These are phyloP conservation scores for Tragulus kanchil DNA, from an alignment of 2,113 vertebrate genomes.

Conservation along the genomic window DNA sequence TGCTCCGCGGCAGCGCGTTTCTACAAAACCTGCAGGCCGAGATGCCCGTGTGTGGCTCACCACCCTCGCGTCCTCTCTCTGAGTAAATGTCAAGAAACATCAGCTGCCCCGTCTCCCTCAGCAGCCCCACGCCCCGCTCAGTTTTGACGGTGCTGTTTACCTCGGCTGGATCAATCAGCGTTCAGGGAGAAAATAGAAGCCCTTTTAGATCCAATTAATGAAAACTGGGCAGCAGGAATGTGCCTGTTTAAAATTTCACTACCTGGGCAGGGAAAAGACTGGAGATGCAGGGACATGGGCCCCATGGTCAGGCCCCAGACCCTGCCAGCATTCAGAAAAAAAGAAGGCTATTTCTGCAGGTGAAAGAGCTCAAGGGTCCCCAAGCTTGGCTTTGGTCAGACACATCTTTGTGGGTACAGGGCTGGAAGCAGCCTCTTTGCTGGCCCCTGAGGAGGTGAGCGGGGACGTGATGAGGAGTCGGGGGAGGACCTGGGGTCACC, in stretches of 20 bases:
- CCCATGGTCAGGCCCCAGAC: background rate
- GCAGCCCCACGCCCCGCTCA: background rate
- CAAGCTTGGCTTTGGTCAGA: background rate
- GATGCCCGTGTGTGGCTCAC: slow-evolving; percentile 72
- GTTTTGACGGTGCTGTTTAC: slow-evolving; percentile 78
- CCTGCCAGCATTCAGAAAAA: background rate
- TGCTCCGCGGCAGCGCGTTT: slow-evolving; percentile 32
- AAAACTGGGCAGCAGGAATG: slow-evolving; percentile 44
- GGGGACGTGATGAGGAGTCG: background rate
- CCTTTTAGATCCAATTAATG: slow-evolving; percentile 72
- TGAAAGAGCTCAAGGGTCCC: background rate
- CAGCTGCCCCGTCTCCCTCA: slow-evolving; percentile 63
- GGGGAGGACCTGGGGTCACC: background rate
- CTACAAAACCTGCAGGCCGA: slow-evolving; percentile 68
- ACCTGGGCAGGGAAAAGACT: background rate
- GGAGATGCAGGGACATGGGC: background rate
- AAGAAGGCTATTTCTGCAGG: background rate
- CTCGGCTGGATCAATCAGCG: slow-evolving; percentile 68
- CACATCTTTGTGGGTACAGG: background rate
- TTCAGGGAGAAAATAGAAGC: slow-evolving; percentile 77
- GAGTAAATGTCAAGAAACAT: slow-evolving; percentile 83
- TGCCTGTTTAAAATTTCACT: background rate
- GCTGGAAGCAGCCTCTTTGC: background rate
- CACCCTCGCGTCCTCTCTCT: slow-evolving; percentile 56
- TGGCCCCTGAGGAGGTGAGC: fast-evolving